These are phyloP conservation scores for Clistopyga incitator DNA, from an alignment of 2,888 invertebrate species.

Conservation along the genomic window DNA sequence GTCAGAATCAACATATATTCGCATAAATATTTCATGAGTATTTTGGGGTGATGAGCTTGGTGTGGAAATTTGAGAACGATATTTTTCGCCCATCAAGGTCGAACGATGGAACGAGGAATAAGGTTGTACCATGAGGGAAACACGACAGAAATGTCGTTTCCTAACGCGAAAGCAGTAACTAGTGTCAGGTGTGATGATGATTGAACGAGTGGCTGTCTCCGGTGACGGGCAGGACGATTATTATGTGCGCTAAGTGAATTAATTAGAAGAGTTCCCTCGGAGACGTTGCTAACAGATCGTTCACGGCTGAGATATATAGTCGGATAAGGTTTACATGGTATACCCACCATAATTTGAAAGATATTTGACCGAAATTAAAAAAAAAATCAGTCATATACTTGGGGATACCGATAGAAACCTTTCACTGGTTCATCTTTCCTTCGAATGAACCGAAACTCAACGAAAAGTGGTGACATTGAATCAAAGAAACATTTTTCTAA, in stretches of 20 bases:
- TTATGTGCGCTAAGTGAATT: slow-evolving; percentile 42
- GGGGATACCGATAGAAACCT: no score
- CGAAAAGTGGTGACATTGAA: no score
- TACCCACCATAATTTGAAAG: background rate
- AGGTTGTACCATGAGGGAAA: slow-evolving; percentile 32
- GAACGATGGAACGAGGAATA: slow-evolving; percentile 52
- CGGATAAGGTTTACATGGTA: background rate
- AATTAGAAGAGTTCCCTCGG: slow-evolving; percentile 34
- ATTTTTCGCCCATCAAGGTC: slow-evolving; percentile 8
- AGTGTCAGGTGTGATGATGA: slow-evolving; percentile 66
- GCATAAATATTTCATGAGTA: background rate
- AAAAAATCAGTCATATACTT: no score
- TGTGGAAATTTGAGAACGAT: slow-evolving; percentile 5
- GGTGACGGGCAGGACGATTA: slow-evolving; percentile 44
- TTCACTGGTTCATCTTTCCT: no score
- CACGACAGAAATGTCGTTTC: slow-evolving; percentile 62
- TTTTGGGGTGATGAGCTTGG: background rate
- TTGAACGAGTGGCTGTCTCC: slow-evolving; percentile 58
- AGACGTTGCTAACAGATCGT: slow-evolving; percentile 17
- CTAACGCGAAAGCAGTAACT: slow-evolving; percentile 57
- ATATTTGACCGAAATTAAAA: background rate
- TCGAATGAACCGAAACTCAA: no score
- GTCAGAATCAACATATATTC: background rate
- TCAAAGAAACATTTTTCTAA: no score
- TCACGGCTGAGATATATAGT: background rate